Base-by-base conservation (phyloP, 2,888 invertebrate genomes). In the Acanthococcus lagerstroemiae region DNA sequence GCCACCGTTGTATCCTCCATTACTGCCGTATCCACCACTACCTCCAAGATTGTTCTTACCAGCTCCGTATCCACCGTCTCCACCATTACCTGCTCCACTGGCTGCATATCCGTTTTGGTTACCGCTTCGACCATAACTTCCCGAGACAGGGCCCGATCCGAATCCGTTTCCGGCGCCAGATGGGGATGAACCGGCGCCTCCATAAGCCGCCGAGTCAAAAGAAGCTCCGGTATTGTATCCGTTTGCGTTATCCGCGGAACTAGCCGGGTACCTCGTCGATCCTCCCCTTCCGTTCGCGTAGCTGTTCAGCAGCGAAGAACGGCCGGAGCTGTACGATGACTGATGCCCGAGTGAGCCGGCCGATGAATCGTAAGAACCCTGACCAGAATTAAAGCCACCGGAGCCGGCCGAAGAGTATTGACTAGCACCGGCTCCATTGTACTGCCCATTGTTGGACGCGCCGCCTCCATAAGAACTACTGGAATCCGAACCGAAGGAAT, bases 381-480 rank as follows among this genome's bases (percentile, higher is more conserved):
- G 70, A 21, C 73, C 72, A 48, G 74, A 71, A 45, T 68, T 70
- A 50, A 46, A 46, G 12, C 65, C 55, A 6, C 60, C 60, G 22
- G 60, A 30, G 4, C 66, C 68, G 3, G 52, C 24, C 0, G 67
- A 61, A 12, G 27, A 21, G n/a, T 72, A 70, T 37, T 72, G 69
- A 44, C 71, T 67, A 68, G 71, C 71, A 37, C 37, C 37, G n/a
- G 37, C 60, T 15, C 65, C 30, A 0, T 66, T 37, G 7, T 56
- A 55, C 1, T 37, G 54, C 7, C n/a, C n/a, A n/a, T n/a, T n/a
- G n/a, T n/a, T n/a, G n/a, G n/a, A n/a, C n/a, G n/a, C n/a, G 3
- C 50, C 44, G 15, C 67, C 67, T 1, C 46, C 68, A 55, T 69
- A 66, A 65, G 72, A 69, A 72, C 76, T 70, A 74, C 77, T 70